A percentile compares a stretch with the other conserved stretches of the same genome.
phyloP scores from a whole-genome alignment of 2,888 invertebrate species.

The Drosophila ochracea region DNA sequence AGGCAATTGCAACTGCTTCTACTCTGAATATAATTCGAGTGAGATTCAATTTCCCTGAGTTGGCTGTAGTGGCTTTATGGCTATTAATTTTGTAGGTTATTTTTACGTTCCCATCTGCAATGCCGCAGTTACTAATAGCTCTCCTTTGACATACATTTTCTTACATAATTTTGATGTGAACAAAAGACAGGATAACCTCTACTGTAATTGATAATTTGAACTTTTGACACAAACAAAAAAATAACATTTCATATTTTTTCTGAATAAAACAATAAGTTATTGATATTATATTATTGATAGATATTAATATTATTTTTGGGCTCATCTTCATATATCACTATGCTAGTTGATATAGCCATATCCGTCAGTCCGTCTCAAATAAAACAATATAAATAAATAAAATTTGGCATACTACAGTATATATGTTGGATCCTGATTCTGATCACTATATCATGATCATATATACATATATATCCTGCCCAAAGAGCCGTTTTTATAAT shows the following conservation, averaged over 20 bases:
- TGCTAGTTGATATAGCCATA: neutral
- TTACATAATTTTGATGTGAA: neutral
- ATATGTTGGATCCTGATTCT: neutral
- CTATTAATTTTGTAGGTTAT: neutral
- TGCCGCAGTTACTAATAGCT: neutral
- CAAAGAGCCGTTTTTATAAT: too few relatives aligned
- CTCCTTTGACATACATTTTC: neutral
- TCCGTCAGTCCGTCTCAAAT: neutral
- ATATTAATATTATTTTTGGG: neutral
- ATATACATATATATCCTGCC: neutral
- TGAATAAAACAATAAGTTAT: neutral
- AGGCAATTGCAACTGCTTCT: conserved; percentile 50
- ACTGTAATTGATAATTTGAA: neutral
- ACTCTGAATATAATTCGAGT: neutral
- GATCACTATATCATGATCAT: neutral
- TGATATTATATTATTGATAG: neutral
- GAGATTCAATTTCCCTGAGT: neutral
- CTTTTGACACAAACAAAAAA: neutral
- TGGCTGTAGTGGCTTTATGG: neutral
- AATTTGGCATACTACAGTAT: neutral
- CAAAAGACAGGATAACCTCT: neutral
- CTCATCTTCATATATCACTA: neutral
- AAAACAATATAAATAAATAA: neutral
- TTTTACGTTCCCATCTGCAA: neutral
- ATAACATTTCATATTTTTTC: neutral